These are phyloP conservation scores for Apus apus DNA, from an alignment of 2,113 vertebrate genomes.

Conservation along the genomic window DNA sequence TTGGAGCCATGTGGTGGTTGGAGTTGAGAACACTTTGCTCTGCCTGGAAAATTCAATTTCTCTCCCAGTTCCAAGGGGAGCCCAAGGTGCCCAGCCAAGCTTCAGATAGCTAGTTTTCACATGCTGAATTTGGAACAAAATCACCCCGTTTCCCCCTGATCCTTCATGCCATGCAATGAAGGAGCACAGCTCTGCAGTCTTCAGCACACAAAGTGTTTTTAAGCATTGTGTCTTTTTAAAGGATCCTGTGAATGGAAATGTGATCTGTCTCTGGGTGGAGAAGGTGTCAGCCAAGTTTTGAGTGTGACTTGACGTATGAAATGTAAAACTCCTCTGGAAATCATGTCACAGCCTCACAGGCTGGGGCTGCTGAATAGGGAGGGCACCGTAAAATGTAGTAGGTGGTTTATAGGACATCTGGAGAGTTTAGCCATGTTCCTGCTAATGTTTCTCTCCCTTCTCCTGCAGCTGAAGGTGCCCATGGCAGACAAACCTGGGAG, in stretches of 20 bases:
- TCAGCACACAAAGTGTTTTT: background rate
- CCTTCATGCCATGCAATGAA: background rate
- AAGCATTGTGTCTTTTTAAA: background rate
- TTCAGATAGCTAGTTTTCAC: background rate
- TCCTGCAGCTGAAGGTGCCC: constrained; percentile 88
- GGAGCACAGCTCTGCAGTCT: background rate
- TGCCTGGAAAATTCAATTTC: background rate
- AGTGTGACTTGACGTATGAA: background rate
- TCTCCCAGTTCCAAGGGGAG: background rate
- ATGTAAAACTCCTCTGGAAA: background rate
- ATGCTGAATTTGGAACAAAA: background rate
- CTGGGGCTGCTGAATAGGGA: accelerated
- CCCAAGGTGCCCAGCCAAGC: background rate
- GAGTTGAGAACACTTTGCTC: background rate
- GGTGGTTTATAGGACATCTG: background rate
- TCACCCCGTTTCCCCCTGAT: background rate
- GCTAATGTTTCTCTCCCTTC: constrained; percentile 11
- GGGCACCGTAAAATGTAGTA: background rate
- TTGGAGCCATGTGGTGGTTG: background rate
- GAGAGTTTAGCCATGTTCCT: background rate
- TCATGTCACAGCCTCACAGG: background rate
- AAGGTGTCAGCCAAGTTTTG: background rate
- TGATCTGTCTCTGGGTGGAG: accelerated
- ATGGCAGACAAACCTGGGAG: constrained; percentile 93
- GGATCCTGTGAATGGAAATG: background rate